Evolutionary conservation across 2,888 invertebrate genomes (phyloP), one percentile per base, ranked within the genome.

Genomic region (Zygothrica quintamaculata): DNA sequence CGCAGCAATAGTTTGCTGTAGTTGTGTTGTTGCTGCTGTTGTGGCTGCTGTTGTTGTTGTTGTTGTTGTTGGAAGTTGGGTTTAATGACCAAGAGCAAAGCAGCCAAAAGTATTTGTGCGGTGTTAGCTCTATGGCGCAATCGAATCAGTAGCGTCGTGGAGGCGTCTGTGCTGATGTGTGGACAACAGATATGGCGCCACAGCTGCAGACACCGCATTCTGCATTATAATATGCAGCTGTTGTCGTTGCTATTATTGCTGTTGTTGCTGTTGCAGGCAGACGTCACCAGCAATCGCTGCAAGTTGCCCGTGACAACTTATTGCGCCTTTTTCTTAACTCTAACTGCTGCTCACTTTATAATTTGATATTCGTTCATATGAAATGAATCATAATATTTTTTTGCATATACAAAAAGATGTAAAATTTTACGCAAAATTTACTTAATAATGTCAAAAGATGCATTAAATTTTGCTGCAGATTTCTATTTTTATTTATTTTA

Each of bases 81-180:
- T 85, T 80, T 85, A 85, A 79, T 75, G 86, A 85, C 80, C 86
- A 70, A 43, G 46, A 65, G 73, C 43, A 69, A 82, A 61, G 56
- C 59, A 48, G 65, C 86, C 82, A 82, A 85, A 84, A 78, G 85
- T 82, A 80, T 73, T 67, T 65, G 53, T 65, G 57, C 22, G 36
- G 61, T 64, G 67, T n/a, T n/a, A n/a, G n/a, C n/a, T n/a, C n/a
- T n/a, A n/a, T 48, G n/a, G 33, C 8, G 47, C 31, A 40, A 26
- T 16, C 4, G 11, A 25, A 22, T 13, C 40, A 0, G 6, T n/a
- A 42, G 26, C 37, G 68, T 16, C 39, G 53, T 36, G 62, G 47
- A 57, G 74, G 74, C 61, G 55, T 36, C n/a, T 39, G 34, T 8
- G 1, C 34, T 16, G 11, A 15, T 16, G 11, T 40, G 29, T 5